Evolutionary conservation across 1,140 invertebrate species (phyloP).

Genomic region (Agrilus planipennis): DNA sequence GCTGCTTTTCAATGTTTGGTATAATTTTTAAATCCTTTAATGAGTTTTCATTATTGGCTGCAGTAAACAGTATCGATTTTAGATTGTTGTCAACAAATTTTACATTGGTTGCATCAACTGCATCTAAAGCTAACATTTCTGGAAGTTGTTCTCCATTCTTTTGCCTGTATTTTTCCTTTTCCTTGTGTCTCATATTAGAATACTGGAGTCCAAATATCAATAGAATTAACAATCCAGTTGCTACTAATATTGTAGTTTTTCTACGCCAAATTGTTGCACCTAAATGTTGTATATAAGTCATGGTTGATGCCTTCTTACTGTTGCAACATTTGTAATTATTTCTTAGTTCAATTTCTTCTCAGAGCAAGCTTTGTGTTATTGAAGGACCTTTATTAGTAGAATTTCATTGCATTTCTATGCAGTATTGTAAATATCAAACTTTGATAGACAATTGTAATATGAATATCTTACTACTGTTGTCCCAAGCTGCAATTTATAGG

Average conservation of each 20-base stretch:
- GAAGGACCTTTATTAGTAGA: too few relatives aligned
- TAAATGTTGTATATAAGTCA: constrained; percentile 25
- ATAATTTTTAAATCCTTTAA: too few relatives aligned
- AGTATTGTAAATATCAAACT: too few relatives aligned
- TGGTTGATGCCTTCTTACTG: constrained; percentile 14
- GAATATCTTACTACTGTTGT: too few relatives aligned
- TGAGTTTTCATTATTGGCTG: too few relatives aligned
- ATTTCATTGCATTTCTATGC: too few relatives aligned
- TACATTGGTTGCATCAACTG: constrained; percentile 4
- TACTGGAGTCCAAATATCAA: constrained; percentile 30
- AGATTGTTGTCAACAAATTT: constrained; percentile 6
- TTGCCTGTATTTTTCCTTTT: constrained; percentile 3
- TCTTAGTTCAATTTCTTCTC: too few relatives aligned
- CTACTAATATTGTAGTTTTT: constrained; percentile 27
- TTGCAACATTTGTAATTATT: not conserved
- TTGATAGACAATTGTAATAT: too few relatives aligned
- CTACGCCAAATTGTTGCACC: constrained; percentile 26
- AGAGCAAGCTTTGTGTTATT: too few relatives aligned
- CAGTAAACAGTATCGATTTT: not conserved
- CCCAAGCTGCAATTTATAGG: too few relatives aligned
- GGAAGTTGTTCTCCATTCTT: not conserved
- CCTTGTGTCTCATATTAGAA: constrained; percentile 17
- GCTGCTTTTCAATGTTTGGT: constrained; percentile 15
- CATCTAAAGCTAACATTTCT: not conserved
- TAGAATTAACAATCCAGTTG: constrained; percentile 17